phyloP scores from a whole-genome alignment of 2,888 invertebrate species.

The Acrobasis suavella region DNA sequence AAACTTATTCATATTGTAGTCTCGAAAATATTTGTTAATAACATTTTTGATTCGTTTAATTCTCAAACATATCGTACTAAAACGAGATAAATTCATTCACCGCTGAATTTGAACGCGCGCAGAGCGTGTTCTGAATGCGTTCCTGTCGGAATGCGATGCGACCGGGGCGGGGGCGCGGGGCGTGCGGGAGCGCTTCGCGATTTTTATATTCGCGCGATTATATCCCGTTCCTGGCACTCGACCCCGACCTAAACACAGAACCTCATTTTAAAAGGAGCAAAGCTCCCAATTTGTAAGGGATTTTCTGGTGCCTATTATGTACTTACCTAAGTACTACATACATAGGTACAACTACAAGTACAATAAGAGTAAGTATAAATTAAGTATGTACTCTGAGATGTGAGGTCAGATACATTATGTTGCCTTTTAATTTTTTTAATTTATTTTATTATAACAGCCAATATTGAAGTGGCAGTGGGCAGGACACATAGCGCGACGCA shows the following conservation, averaged over 20 bases:
- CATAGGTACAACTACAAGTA: too few relatives aligned
- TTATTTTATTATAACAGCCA: too few relatives aligned
- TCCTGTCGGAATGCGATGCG: neutral
- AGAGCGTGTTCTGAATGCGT: conserved; percentile 13
- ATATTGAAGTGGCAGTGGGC: too few relatives aligned
- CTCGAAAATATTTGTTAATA: neutral
- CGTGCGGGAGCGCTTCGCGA: neutral
- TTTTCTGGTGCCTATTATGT: neutral
- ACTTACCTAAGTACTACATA: too few relatives aligned
- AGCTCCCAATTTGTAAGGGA: neutral
- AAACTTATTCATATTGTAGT: neutral
- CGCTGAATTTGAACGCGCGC: conserved; percentile 8
- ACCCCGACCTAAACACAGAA: neutral
- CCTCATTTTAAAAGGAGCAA: neutral
- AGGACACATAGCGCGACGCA: too few relatives aligned
- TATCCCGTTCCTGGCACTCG: neutral
- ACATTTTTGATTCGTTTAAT: conserved; percentile 1
- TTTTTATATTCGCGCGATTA: conserved; percentile 13
- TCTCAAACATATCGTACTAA: conserved; percentile 1
- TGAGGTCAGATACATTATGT: too few relatives aligned
- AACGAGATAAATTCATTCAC: conserved; percentile 6
- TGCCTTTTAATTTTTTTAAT: too few relatives aligned
- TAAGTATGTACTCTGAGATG: too few relatives aligned
- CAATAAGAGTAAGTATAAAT: too few relatives aligned
- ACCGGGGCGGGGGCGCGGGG: neutral